Evolutionary conservation across 2,113 vertebrate species (phyloP).

Genomic region (Gambusia holbrooki): DNA sequence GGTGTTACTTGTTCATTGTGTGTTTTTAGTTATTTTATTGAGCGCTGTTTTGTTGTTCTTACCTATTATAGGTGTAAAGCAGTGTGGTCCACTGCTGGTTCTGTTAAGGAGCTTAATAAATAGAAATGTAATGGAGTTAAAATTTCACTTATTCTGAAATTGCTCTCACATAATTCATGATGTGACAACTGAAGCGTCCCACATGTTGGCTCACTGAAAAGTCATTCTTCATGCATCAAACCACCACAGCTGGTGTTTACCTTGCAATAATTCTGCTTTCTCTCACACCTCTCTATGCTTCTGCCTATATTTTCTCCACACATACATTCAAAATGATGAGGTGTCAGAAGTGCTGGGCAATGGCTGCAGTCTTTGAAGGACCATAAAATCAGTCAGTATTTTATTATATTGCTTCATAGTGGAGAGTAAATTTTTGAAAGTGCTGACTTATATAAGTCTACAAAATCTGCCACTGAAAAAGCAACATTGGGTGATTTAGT

Average conservation of each 20-base stretch:
- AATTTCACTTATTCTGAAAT: slow-evolving; percentile 6
- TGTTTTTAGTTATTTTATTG: not conserved
- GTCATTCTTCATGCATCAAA: slow-evolving; percentile 15
- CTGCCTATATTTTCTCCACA: slow-evolving; percentile 15
- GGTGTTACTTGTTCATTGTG: not conserved
- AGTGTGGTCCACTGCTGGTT: not conserved
- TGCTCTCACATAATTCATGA: slow-evolving; percentile 3
- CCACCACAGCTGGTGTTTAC: slow-evolving; percentile 46
- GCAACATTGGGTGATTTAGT: too few species aligned
- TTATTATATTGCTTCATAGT: not conserved
- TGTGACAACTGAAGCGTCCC: not conserved
- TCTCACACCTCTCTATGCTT: slow-evolving; percentile 35
- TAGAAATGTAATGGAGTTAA: not conserved
- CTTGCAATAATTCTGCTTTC: slow-evolving; percentile 29
- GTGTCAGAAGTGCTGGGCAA: slow-evolving; percentile 12
- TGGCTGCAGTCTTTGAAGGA: slow-evolving; percentile 18
- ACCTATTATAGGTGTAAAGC: not conserved
- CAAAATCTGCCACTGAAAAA: too few species aligned
- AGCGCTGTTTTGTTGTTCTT: not conserved
- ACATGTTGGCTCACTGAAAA: slow-evolving; percentile 13
- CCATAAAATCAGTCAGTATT: slow-evolving; percentile 24
- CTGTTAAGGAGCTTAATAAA: not conserved
- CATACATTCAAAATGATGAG: slow-evolving; percentile 18
- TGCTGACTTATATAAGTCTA: not conserved
- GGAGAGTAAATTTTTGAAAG: not conserved